Evolutionary conservation across 2,888 invertebrate species (phyloP).

Genomic region (Platycheirus albimanus): DNA sequence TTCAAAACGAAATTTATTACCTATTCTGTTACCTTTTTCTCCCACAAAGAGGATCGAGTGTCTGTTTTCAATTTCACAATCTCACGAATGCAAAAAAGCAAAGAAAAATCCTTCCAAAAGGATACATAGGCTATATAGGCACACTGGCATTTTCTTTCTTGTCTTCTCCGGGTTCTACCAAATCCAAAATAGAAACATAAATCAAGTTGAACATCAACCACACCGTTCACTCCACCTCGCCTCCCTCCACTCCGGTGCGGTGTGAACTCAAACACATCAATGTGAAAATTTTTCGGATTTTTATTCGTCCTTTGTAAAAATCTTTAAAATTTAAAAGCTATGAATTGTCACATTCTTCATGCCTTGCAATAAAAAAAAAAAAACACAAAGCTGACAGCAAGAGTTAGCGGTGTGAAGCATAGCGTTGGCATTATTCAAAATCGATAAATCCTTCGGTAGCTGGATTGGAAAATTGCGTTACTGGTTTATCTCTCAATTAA

Average conservation of each 20-base stretch:
- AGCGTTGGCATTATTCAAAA: constrained; percentile 1
- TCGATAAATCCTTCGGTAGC: constrained; percentile 20
- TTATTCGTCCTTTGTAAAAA: background rate
- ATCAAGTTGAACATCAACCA: constrained; percentile 33
- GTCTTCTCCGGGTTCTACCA: background rate
- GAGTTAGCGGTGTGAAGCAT: background rate
- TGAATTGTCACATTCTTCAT: constrained; percentile 49
- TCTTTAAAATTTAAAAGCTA: constrained; percentile 33
- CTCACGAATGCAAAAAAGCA: background rate
- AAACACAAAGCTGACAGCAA: constrained; percentile 45
- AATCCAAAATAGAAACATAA: constrained; percentile 16
- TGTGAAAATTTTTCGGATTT: constrained; percentile 9
- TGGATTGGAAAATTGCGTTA: constrained; percentile 19
- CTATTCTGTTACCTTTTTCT: background rate
- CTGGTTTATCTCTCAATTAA: constrained; percentile 57
- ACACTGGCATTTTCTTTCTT: background rate
- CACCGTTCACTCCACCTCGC: too few relatives aligned
- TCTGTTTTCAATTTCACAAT: constrained; percentile 1
- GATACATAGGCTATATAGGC: background rate
- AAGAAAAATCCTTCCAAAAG: constrained; percentile 5
- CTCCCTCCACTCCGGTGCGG: too few relatives aligned
- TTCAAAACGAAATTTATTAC: constrained; percentile 33
- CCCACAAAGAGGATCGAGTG: constrained; percentile 6
- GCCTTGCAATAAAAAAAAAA: constrained; percentile 18
- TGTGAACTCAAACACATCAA: constrained; percentile 8